Evolutionary conservation across 2,797 vertebrate genomes (phyloP).

Genomic region (Diplodus puntazzo): DNA sequence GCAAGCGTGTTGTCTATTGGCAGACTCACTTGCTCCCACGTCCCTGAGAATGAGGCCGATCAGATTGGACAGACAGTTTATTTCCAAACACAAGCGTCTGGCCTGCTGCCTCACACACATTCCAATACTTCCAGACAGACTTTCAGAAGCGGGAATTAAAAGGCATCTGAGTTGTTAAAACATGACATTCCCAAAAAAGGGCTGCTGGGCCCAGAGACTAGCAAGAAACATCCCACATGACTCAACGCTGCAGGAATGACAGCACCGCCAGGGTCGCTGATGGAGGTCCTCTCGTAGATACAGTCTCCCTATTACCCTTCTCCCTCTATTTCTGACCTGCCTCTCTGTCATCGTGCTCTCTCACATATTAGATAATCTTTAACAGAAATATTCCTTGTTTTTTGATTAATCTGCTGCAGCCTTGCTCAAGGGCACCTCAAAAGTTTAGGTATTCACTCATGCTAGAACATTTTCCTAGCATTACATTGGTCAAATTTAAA

Average conservation of each 20-base stretch:
- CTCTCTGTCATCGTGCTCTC: slow-evolving; percentile 28
- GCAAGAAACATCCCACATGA: slow-evolving; percentile 95
- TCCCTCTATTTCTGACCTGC: slow-evolving; percentile 42
- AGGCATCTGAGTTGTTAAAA: slow-evolving; percentile 92
- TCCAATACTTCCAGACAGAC: slow-evolving; percentile 93
- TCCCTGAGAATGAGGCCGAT: slow-evolving; percentile 84
- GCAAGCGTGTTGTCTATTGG: slow-evolving; percentile 50
- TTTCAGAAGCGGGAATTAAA: slow-evolving; percentile 89
- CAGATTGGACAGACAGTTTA: slow-evolving; percentile 76
- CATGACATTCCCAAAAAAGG: slow-evolving; percentile 99
- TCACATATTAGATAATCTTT: slow-evolving; percentile 33
- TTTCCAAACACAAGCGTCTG: slow-evolving; percentile 87
- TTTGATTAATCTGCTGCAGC: background rate
- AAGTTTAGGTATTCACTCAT: background rate
- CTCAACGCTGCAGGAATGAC: slow-evolving; percentile 97
- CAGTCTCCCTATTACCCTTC: slow-evolving; percentile 47
- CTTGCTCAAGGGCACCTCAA: slow-evolving; percentile 13
- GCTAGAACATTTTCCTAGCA: background rate
- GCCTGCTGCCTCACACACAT: slow-evolving; percentile 90
- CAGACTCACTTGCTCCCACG: slow-evolving; percentile 68
- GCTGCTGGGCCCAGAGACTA: slow-evolving; percentile 92
- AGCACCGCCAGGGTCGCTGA: slow-evolving; percentile 90
- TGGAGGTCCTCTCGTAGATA: slow-evolving; percentile 73
- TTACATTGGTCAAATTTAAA: background rate
- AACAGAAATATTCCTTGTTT: slow-evolving; percentile 4